Percentiles rank a stretch among this genome's conserved stretches.
phyloP scores from a whole-genome alignment of 2,797 vertebrate genomes.

The Spheniscus humboldti region DNA sequence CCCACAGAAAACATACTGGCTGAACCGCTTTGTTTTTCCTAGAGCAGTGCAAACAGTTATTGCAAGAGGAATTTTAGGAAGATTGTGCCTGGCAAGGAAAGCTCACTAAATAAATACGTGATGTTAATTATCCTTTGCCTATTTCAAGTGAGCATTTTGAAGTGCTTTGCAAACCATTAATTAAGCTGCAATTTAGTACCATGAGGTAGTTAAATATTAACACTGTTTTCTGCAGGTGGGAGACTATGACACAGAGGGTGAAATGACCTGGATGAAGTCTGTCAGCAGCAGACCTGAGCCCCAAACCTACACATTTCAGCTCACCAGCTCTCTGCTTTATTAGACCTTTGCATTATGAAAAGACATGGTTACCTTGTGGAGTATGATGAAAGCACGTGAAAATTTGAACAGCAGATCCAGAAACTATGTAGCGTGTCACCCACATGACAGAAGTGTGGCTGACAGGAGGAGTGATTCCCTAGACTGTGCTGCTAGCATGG shows the following conservation, averaged over 20 bases:
- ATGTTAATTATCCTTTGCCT: slow-evolving; percentile 39
- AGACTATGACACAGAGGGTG: neutral
- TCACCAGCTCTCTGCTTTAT: neutral
- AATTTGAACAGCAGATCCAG: neutral
- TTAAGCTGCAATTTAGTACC: slow-evolving; percentile 8
- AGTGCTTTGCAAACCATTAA: slow-evolving; percentile 20
- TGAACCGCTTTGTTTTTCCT: slow-evolving; percentile 41
- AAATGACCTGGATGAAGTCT: neutral
- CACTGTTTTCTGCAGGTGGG: slow-evolving; percentile 16
- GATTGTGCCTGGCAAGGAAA: slow-evolving; percentile 48
- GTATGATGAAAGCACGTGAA: neutral
- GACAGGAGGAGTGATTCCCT: neutral
- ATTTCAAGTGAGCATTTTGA: slow-evolving; percentile 19
- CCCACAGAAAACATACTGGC: slow-evolving; percentile 11
- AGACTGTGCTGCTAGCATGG: neutral
- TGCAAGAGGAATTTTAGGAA: slow-evolving; percentile 34
- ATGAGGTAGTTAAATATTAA: slow-evolving; percentile 7
- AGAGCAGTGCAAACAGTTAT: slow-evolving; percentile 41
- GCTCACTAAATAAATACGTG: slow-evolving; percentile 26
- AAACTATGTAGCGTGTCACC: rapidly evolving
- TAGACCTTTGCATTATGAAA: neutral
- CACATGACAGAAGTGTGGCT: neutral
- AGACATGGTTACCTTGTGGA: neutral
- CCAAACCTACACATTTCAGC: neutral
- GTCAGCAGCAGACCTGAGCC: neutral